These are phyloP conservation scores for Aptenodytes forsteri DNA, from an alignment of 2,113 vertebrate genomes.

Conservation along the genomic window DNA sequence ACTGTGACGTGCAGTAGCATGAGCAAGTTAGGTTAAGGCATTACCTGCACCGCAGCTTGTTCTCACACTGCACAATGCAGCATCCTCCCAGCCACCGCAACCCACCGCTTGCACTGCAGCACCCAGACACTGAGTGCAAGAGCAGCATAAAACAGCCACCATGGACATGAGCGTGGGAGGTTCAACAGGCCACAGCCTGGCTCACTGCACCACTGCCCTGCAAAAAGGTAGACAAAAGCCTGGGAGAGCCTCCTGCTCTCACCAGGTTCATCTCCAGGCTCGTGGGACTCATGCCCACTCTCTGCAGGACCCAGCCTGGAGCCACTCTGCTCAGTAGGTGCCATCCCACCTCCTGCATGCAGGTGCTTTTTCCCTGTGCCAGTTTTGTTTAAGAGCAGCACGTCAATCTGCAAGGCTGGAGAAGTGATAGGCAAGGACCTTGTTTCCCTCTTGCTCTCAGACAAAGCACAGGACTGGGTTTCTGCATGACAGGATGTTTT, in stretches of 20 bases:
- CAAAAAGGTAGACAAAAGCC: not conserved
- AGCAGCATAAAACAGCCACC: not conserved
- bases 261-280: not conserved
- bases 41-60: fast-evolving
- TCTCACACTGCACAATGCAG: not conserved
- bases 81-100: not conserved
- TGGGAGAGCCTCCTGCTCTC: not conserved
- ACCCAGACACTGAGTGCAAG: not conserved
- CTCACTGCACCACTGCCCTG: fast-evolving
- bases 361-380: not conserved
- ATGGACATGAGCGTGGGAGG: not conserved
- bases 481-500: not conserved
- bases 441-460: not conserved
- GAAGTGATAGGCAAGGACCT: not conserved
- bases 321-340: not conserved
- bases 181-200: not conserved
- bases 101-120: fast-evolving
- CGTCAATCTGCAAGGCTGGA: not conserved
- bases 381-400: not conserved
- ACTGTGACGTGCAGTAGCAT: not conserved
- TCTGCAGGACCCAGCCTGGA: not conserved
- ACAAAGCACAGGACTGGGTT: not conserved
- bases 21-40: not conserved
- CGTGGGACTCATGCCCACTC: not conserved
- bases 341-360: not conserved